A percentile compares a stretch with the other conserved stretches of the same genome.
These are phyloP conservation scores for Xestoiulus laeticollis DNA, from an alignment of 2,888 invertebrate genomes.

Conservation along the genomic window DNA sequence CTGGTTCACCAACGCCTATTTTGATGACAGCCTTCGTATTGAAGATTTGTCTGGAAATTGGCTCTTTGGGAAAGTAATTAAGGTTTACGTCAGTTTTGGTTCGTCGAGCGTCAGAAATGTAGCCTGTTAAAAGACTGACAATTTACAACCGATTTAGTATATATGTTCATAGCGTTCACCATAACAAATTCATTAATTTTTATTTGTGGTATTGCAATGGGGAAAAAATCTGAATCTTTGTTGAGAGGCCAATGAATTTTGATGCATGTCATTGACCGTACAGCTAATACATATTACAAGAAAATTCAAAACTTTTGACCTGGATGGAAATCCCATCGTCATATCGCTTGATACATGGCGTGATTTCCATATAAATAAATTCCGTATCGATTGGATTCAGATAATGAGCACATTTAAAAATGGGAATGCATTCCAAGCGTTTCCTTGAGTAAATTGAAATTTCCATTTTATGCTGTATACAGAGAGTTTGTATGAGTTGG, in stretches of 20 bases:
- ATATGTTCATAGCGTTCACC: too few species aligned
- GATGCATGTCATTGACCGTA: too few species aligned
- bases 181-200: too few species aligned
- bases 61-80: not conserved
- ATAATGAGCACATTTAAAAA: not conserved
- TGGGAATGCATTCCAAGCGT: not conserved
- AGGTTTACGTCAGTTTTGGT: not conserved
- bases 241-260: too few species aligned
- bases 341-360: not conserved
- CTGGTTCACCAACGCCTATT: not conserved
- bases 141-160: not conserved
- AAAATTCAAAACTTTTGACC: too few species aligned
- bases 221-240: too few species aligned
- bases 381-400: not conserved
- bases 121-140: not conserved
- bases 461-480: not conserved
- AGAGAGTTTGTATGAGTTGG: not conserved
- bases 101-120: not conserved
- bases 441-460: not conserved
- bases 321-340: not conserved
- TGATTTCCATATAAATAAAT: not conserved
- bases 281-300: too few species aligned
- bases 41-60: not conserved
- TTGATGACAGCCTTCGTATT: not conserved
- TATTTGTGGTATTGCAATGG: too few species aligned